Percentiles rank a stretch among this genome's conserved stretches.
Evolutionary conservation across 2,888 invertebrate species (phyloP).

Genomic region (Caradrina clavipalpis): DNA sequence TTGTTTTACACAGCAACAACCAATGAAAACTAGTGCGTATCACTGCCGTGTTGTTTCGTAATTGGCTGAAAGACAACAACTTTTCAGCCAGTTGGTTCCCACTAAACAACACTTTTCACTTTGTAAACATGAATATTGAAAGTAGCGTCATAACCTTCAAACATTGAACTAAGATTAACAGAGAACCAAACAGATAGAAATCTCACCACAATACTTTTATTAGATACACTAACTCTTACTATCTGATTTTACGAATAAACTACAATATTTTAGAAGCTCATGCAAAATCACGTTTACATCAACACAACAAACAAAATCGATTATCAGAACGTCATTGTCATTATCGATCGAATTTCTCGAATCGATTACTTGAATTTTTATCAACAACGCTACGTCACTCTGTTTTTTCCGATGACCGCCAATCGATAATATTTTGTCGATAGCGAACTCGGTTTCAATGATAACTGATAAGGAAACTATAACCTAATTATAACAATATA

Average conservation of each 20-base stretch:
- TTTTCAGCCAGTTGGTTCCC: conserved; percentile 21
- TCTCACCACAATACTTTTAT: conserved; percentile 10
- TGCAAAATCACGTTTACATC: conserved; percentile 29
- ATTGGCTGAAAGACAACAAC: conserved; percentile 31
- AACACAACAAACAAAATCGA: conserved; percentile 50
- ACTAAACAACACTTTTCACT: conserved; percentile 17
- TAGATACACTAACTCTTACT: background rate
- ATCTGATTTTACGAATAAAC: background rate
- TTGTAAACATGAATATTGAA: conserved; percentile 53
- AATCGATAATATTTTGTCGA: conserved; percentile 47
- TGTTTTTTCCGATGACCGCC: conserved; percentile 37
- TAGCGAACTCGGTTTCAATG: conserved; percentile 40
- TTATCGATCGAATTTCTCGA: conserved; percentile 56
- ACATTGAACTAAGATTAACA: background rate
- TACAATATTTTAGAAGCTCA: conserved; percentile 20
- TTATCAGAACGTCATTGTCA: conserved; percentile 40
- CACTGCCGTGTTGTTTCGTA: conserved; percentile 8
- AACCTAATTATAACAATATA: conserved; percentile 74
- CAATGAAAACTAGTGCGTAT: conserved; percentile 26
- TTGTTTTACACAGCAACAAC: conserved; percentile 3
- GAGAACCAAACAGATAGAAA: conserved; percentile 2
- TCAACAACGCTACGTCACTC: conserved; percentile 23
- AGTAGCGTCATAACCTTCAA: conserved; percentile 43
- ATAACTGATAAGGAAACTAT: conserved; percentile 62
- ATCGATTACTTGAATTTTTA: conserved; percentile 52